Conservation (phyloP, 2,113 vertebrate genomes). For the Ictalurus furcatus region DNA sequence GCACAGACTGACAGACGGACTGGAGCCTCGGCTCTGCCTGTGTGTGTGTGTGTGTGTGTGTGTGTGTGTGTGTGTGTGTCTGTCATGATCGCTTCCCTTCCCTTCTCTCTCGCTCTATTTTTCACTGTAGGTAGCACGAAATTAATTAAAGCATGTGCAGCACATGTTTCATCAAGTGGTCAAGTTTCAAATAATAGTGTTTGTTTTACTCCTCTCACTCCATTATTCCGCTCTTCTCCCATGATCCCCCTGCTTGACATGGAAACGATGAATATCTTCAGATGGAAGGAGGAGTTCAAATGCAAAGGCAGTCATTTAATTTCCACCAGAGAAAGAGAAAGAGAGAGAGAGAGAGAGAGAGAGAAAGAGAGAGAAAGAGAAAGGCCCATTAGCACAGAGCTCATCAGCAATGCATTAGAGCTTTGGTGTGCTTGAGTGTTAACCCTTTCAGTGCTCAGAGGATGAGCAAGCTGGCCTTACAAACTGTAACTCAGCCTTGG, state of each 20-base stretch:
- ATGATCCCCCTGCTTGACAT: conserved; percentile 55
- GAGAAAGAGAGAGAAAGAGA: conserved; percentile 66
- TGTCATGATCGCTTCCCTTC: conserved; percentile 40
- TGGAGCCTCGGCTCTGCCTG: neutral
- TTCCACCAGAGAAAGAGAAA: conserved; percentile 33
- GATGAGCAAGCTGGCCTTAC: neutral
- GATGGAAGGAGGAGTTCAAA: conserved; percentile 59
- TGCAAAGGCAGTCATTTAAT: conserved; percentile 45
- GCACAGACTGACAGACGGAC: conserved; percentile 22
- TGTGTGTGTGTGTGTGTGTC: conserved; percentile 21
- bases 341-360: conserved; percentile 52
- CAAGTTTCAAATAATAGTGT: conserved; percentile 74
- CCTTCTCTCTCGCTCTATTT: conserved; percentile 26
- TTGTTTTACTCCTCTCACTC: conserved; percentile 51
- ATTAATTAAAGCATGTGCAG: conserved; percentile 70
- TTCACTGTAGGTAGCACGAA: conserved; percentile 61
- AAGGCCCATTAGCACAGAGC: conserved; percentile 70
- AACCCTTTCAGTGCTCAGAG: neutral
- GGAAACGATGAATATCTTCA: conserved; percentile 70
- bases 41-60: conserved; percentile 20
- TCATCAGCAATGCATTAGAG: conserved; percentile 76
- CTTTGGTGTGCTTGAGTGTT: conserved; percentile 20
- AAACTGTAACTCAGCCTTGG: neutral
- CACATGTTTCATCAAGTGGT: conserved; percentile 71
- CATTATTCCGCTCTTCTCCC: conserved; percentile 14